Conservation (phyloP, 2,888 invertebrate species). For the Drosophila paranaensis region DNA sequence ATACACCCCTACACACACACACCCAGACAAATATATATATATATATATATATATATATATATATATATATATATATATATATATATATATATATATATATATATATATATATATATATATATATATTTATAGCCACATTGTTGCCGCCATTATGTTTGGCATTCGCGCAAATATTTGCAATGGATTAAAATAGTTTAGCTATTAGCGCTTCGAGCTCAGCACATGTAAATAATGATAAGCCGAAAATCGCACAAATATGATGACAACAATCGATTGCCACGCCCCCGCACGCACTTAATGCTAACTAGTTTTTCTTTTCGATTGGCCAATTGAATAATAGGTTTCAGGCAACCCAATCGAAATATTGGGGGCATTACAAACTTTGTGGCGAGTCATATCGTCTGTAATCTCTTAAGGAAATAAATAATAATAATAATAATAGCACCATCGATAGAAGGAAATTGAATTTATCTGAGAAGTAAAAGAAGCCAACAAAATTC, state of each 20-base stretch:
- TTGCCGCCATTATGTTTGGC: conserved; percentile 41
- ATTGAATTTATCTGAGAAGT: background rate
- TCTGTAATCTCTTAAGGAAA: background rate
- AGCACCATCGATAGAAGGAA: no score
- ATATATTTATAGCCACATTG: background rate
- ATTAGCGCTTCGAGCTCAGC: conserved; percentile 55
- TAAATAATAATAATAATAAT: no score
- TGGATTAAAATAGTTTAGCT: conserved; percentile 67
- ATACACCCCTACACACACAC: no score
- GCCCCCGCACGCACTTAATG: conserved; percentile 34
- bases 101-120: background rate
- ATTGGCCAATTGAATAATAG: conserved; percentile 24
- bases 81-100: background rate
- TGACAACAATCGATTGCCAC: conserved; percentile 61
- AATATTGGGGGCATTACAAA: background rate
- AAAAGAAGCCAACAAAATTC: background rate
- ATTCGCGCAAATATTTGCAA: conserved; percentile 59
- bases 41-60: background rate
- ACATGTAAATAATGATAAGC: conserved; percentile 74
- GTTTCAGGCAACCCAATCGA: conserved; percentile 3
- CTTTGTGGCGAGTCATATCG: background rate
- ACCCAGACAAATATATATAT: background rate
- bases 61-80: background rate
- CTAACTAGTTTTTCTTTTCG: conserved; percentile 41
- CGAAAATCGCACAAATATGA: conserved; percentile 63